Conservation (phyloP, 2,113 vertebrate genomes). For the Sphaerodactylus townsendi region DNA sequence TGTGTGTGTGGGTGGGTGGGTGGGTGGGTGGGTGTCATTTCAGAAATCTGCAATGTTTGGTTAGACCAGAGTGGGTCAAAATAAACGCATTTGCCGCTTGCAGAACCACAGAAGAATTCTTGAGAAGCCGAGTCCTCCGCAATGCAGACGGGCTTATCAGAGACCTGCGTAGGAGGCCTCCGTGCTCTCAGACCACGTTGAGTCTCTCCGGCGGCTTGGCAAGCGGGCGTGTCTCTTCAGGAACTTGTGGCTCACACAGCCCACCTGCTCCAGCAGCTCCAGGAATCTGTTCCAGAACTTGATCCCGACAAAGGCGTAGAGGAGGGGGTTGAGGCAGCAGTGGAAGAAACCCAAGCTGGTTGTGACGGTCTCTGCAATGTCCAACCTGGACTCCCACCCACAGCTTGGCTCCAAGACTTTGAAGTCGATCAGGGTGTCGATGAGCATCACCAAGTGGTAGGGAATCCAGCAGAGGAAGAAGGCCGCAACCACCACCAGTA, state of each 20-base stretch:
- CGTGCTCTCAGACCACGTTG: conserved; percentile 80
- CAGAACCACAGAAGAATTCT: not conserved
- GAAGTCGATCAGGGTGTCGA: conserved; percentile 68
- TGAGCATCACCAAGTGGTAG: conserved; percentile 79
- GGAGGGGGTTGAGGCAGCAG: conserved; percentile 87
- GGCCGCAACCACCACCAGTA: conserved; percentile 78
- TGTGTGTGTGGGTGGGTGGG: too few species aligned
- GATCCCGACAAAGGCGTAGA: conserved; percentile 86
- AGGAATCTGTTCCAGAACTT: conserved; percentile 84
- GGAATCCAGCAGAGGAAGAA: conserved; percentile 89
- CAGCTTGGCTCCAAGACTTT: conserved; percentile 45
- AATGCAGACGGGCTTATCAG: not conserved
- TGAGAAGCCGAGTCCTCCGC: too few species aligned
- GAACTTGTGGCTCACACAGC: conserved; percentile 55
- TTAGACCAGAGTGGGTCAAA: not conserved
- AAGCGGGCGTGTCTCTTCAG: conserved; percentile 40
- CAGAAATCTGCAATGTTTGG: not conserved
- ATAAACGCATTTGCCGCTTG: not conserved
- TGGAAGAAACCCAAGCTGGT: conserved; percentile 79
- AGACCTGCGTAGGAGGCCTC: conserved; percentile 79
- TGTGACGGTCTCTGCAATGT: conserved; percentile 69
- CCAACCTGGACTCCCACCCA: conserved; percentile 39
- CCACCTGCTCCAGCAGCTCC: conserved; percentile 68
- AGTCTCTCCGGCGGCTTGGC: conserved; percentile 65
- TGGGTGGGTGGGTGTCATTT: not conserved